Conservation (phyloP, 1,140 invertebrate species). For the Dufourea novaeangliae region DNA sequence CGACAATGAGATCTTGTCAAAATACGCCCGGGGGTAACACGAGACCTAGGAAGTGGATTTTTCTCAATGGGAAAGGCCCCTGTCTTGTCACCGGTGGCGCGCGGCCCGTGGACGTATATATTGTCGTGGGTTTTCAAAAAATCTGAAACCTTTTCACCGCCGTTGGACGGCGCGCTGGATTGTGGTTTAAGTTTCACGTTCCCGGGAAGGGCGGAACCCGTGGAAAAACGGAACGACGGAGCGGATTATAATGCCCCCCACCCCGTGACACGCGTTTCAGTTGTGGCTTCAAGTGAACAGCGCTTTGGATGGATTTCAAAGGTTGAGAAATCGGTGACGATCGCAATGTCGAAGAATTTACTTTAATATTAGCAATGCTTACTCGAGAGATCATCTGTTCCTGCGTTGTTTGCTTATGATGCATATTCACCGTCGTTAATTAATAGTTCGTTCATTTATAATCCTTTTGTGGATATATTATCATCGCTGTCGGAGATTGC, state of each 20-base stretch:
- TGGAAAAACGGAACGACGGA: constrained; percentile 50
- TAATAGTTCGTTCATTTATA: no score
- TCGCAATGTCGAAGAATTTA: neutral
- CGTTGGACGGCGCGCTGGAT: constrained; percentile 66
- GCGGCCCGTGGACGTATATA: constrained; percentile 45
- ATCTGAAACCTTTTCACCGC: constrained; percentile 73
- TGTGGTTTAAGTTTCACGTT: constrained; percentile 77
- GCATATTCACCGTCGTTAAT: no score
- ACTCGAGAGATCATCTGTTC: no score
- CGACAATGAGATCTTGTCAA: constrained; percentile 82
- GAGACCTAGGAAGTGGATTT: constrained; percentile 81
- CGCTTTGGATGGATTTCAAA: neutral
- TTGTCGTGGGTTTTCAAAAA: constrained; percentile 76
- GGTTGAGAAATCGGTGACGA: neutral
- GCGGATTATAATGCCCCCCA: constrained; percentile 33
- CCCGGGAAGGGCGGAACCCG: constrained; percentile 38
- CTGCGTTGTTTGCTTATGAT: no score
- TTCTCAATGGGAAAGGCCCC: constrained; percentile 76
- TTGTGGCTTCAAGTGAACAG: constrained; percentile 69
- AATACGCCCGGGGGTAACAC: constrained; percentile 80
- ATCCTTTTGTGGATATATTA: no score
- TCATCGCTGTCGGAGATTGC: no score
- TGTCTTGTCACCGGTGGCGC: constrained; percentile 52
- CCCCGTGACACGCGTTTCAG: constrained; percentile 65
- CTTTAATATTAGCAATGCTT: no score